phyloP scores from a whole-genome alignment of 1,140 invertebrate genomes.

The Vollenhovia emeryi region DNA sequence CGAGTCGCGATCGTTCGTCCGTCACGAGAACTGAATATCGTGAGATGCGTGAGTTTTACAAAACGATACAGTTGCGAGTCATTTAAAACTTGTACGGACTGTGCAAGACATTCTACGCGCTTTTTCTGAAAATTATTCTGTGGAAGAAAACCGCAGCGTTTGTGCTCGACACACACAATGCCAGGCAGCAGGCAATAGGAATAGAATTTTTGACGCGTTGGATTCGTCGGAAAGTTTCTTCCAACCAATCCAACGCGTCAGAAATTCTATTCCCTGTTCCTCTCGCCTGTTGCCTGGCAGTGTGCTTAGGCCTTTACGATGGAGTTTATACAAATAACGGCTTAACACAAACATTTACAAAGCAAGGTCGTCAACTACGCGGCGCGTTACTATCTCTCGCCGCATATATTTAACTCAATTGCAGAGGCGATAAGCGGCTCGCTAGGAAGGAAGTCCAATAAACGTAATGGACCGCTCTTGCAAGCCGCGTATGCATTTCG shows the following conservation, averaged over 20 bases:
- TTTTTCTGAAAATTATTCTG: neutral
- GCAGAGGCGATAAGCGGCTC: neutral
- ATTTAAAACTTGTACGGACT: neutral
- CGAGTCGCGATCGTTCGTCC: neutral
- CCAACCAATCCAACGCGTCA: no score
- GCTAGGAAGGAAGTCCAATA: slow-evolving; percentile 7
- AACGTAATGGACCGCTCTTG: neutral
- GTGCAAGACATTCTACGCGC: neutral
- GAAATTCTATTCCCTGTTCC: no score
- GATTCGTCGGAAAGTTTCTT: no score
- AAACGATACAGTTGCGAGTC: neutral
- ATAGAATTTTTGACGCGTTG: no score
- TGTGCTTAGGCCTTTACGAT: no score
- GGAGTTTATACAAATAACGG: neutral
- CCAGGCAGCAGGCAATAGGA: no score
- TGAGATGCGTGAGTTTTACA: neutral
- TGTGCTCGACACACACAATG: no score
- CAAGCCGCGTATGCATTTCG: neutral
- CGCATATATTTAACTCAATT: neutral
- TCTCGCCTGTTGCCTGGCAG: no score
- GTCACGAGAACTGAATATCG: neutral
- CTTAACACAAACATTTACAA: neutral
- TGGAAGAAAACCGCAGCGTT: neutral
- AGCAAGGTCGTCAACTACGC: neutral
- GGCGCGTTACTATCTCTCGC: neutral